These are phyloP conservation scores for Busseola fusca DNA, from an alignment of 2,888 invertebrate species.

Conservation along the genomic window DNA sequence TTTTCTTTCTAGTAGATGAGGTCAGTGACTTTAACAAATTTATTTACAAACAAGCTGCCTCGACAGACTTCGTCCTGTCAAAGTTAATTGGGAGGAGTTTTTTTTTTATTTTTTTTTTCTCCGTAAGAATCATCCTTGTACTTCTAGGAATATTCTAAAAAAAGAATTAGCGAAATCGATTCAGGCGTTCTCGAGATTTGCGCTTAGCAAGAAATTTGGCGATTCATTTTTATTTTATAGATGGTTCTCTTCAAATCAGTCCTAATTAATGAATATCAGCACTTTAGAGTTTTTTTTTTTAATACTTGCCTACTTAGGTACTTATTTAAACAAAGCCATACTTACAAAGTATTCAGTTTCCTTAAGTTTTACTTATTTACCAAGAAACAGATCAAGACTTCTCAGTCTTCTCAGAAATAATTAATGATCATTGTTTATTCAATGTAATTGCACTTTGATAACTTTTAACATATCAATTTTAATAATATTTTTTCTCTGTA, in stretches of 20 bases:
- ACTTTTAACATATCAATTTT: constrained; percentile 7
- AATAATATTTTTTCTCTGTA: constrained; percentile 12
- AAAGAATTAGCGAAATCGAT: too few species aligned
- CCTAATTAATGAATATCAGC: not conserved
- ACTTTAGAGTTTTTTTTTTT: not conserved
- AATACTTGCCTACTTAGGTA: not conserved
- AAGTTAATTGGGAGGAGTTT: too few species aligned
- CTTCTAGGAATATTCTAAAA: too few species aligned
- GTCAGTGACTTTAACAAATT: too few species aligned
- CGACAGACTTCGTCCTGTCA: too few species aligned
- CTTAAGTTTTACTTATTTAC: constrained; percentile 1
- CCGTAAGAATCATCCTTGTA: too few species aligned
- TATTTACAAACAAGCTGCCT: too few species aligned
- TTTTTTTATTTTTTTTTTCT: too few species aligned
- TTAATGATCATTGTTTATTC: constrained; percentile 20
- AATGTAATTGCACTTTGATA: constrained; percentile 26
- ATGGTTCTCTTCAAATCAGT: not conserved
- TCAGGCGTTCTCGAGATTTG: too few species aligned
- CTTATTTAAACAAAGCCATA: not conserved
- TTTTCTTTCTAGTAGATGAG: too few species aligned
- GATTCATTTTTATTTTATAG: too few species aligned
- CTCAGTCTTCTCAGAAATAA: constrained; percentile 12
- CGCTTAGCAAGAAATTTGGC: too few species aligned
- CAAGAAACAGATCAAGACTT: constrained; percentile 23
- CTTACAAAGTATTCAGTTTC: constrained; percentile 6